phyloP scores from a whole-genome alignment of 53 echinoderm and acorn worm genomes.

The Apostichopus leukothele region DNA sequence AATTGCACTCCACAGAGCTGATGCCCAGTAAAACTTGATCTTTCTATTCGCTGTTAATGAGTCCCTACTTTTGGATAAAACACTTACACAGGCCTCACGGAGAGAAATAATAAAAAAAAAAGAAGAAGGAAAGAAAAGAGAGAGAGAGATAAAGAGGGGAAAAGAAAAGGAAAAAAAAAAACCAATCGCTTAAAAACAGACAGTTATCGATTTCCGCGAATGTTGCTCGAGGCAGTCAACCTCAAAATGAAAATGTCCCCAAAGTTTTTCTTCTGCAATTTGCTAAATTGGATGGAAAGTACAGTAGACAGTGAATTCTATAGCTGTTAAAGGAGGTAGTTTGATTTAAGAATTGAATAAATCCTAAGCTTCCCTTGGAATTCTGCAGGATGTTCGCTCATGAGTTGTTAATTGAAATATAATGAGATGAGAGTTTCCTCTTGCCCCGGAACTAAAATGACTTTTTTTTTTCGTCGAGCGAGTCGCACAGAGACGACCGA shows the following conservation, averaged over 20 bases:
- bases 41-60: not conserved
- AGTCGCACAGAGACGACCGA: no score
- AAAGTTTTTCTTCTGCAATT: slow-evolving; percentile 38
- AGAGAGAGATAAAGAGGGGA: no score
- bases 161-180: not conserved
- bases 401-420: slow-evolving; percentile 24
- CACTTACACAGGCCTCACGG: not conserved
- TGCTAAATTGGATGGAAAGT: slow-evolving; percentile 42
- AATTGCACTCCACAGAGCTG: not conserved
- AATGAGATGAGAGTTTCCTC: slow-evolving; percentile 22
- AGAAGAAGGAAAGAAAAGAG: no score
- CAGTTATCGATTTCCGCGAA: slow-evolving; percentile 26
- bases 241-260: slow-evolving; percentile 32
- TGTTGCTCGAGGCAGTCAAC: slow-evolving; percentile 34
- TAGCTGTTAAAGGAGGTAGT: slow-evolving; percentile 4
- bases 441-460: not conserved
- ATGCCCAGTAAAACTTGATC: not conserved
- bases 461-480: no score
- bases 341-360: slow-evolving; percentile 14
- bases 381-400: not conserved
- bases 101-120: no score
- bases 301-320: slow-evolving; percentile 17
- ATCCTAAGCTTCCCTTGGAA: not conserved
- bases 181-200: slow-evolving; percentile 10
- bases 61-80: not conserved